Conservation (phyloP, 2,888 invertebrate genomes). For the Sabatieria punctata region DNA sequence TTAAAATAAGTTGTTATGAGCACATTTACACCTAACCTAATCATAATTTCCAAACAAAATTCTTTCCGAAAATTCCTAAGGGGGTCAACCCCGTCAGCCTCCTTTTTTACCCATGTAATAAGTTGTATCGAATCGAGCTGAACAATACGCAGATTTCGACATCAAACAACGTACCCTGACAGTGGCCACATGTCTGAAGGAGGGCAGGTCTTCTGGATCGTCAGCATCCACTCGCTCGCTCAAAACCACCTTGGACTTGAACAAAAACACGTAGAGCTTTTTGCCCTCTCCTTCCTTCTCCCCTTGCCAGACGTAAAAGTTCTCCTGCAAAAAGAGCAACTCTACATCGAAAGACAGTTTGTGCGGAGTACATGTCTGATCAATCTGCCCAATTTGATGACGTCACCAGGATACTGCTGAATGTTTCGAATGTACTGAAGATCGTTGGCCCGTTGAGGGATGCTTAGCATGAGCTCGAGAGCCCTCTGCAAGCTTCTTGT, state of each 20-base stretch:
- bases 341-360: background rate
- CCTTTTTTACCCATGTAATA: no score
- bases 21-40: no score
- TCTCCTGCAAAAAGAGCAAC: conserved; percentile 25
- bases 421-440: conserved; percentile 74
- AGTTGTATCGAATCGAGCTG: no score
- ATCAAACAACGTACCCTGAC: conserved; percentile 26
- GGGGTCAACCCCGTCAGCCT: no score
- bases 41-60: no score
- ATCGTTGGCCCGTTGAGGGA: conserved; percentile 75
- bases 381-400: conserved; percentile 71
- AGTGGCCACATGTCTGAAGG: conserved; percentile 28
- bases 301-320: conserved; percentile 32
- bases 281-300: conserved; percentile 21
- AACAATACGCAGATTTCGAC: no score
- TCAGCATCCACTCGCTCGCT: conserved; percentile 24
- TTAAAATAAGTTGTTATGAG: no score
- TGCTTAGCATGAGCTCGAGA: conserved; percentile 77
- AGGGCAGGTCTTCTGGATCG: conserved; percentile 20
- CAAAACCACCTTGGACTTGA: conserved; percentile 27
- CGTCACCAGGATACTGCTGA: conserved; percentile 73
- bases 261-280: conserved; percentile 34
- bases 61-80: no score
- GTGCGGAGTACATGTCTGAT: conserved; percentile 53
- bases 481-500: conserved; percentile 73